These are phyloP conservation scores for Collichthys lucidus DNA, from an alignment of 2,113 vertebrate genomes.

Conservation along the genomic window DNA sequence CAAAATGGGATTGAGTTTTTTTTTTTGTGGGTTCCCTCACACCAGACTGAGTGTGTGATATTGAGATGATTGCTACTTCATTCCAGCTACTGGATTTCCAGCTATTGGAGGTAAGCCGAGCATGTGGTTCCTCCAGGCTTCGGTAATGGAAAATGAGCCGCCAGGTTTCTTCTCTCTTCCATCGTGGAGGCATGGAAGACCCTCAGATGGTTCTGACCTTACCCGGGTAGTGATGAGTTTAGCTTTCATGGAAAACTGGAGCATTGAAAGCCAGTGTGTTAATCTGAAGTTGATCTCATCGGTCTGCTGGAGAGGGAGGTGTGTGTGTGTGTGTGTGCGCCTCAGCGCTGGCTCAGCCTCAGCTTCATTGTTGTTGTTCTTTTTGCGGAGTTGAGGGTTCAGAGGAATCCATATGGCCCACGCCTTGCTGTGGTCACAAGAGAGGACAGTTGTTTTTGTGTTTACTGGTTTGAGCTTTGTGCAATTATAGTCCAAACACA, in stretches of 20 bases:
- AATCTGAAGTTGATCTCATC: slow-evolving; percentile 38
- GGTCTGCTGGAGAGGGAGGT: slow-evolving; percentile 25
- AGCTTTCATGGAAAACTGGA: slow-evolving; percentile 57
- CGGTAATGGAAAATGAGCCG: slow-evolving; percentile 76
- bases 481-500: slow-evolving; percentile 57
- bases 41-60: slow-evolving; percentile 38
- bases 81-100: slow-evolving; percentile 70
- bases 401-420: slow-evolving; percentile 68
- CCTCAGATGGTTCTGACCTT: slow-evolving; percentile 47
- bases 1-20: slow-evolving; percentile 30
- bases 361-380: slow-evolving; percentile 52
- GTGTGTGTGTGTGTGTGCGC: slow-evolving; percentile 10
- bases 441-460: slow-evolving; percentile 65
- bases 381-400: slow-evolving; percentile 54
- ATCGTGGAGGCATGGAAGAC: slow-evolving; percentile 59
- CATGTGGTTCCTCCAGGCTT: slow-evolving; percentile 68
- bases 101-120: slow-evolving; percentile 61
- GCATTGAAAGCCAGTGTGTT: neutral
- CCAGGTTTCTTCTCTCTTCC: slow-evolving; percentile 56
- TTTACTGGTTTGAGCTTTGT: slow-evolving; percentile 44
- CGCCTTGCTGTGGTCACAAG: slow-evolving; percentile 68
- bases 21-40: slow-evolving; percentile 53
- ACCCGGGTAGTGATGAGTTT: slow-evolving; percentile 47
- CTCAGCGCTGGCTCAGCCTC: slow-evolving; percentile 5
- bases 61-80: slow-evolving; percentile 64